Percentiles rank a stretch among this genome's conserved stretches.
Conservation (phyloP, 2,113 vertebrate genomes). For the Lepus timidus region DNA sequence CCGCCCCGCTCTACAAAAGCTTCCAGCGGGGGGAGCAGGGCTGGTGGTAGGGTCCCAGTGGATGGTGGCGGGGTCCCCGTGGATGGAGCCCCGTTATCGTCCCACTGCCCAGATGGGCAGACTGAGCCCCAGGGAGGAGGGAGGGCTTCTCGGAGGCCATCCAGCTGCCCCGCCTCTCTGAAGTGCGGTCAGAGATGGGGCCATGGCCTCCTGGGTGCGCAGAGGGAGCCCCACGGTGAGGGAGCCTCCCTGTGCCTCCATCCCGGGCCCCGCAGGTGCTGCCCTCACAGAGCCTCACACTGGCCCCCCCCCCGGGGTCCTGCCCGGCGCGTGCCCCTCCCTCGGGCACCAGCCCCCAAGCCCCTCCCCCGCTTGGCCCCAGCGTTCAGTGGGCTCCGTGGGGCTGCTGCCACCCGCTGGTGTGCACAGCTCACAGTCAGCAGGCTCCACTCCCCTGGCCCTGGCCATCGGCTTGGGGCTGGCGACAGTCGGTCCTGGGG, state of each 20-base stretch:
- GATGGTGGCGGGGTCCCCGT: background rate
- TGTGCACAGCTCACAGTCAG: background rate
- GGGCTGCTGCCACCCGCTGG: background rate
- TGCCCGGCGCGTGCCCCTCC: background rate
- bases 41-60: background rate
- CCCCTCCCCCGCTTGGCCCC: background rate
- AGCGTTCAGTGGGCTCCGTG: background rate
- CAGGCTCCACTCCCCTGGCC: background rate
- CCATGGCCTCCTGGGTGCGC: no score
- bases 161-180: background rate
- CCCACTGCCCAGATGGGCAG: background rate
- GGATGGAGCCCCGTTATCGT: background rate
- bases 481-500: no score
- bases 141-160: background rate
- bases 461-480: background rate
- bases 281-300: background rate
- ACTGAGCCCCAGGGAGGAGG: background rate
- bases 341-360: background rate
- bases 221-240: background rate
- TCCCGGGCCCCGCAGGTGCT: no score
- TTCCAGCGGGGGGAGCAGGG: background rate
- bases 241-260: background rate
- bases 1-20: background rate
- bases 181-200: no score
- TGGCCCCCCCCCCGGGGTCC: no score